phyloP scores from a whole-genome alignment of 1,140 invertebrate species.

The Drosophila subobscura region DNA sequence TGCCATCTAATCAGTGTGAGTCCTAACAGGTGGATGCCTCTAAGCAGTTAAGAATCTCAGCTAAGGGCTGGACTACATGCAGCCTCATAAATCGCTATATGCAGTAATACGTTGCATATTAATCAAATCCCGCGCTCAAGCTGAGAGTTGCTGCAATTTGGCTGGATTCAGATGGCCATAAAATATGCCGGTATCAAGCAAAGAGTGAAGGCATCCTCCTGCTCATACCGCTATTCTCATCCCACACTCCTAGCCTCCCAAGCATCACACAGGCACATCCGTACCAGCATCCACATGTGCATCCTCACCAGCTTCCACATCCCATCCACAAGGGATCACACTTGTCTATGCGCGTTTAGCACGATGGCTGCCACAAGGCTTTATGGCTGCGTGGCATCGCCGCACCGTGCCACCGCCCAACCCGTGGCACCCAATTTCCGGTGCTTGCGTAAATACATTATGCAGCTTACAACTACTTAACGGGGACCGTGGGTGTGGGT shows the following conservation, averaged over 20 bases:
- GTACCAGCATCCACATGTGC: constrained; percentile 9
- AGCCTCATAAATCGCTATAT: constrained; percentile 18
- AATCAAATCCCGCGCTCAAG: constrained; percentile 38
- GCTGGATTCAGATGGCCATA: constrained; percentile 65
- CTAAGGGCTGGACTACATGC: constrained; percentile 1
- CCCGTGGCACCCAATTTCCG: constrained; percentile 74
- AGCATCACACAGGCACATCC: constrained; percentile 1
- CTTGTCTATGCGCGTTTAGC: constrained; percentile 75
- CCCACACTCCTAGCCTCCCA: constrained; percentile 10
- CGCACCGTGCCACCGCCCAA: constrained; percentile 30
- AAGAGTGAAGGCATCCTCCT: constrained; percentile 32
- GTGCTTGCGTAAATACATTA: constrained; percentile 80
- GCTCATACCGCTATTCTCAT: too few species aligned
- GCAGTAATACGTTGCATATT: constrained; percentile 45
- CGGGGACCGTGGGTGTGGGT: constrained; percentile 24
- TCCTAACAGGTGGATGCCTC: constrained; percentile 3
- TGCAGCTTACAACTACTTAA: constrained; percentile 81
- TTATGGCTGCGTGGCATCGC: constrained; percentile 22
- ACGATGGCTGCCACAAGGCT: constrained; percentile 54
- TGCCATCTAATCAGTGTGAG: too few species aligned
- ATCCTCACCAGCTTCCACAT: constrained; percentile 5
- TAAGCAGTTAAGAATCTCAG: constrained; percentile 16
- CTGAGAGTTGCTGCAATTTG: constrained; percentile 58
- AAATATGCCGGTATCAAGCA: constrained; percentile 69
- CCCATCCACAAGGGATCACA: constrained; percentile 62